These are phyloP conservation scores for Malurus melanocephalus DNA, from an alignment of 2,113 vertebrate species.

Conservation along the genomic window DNA sequence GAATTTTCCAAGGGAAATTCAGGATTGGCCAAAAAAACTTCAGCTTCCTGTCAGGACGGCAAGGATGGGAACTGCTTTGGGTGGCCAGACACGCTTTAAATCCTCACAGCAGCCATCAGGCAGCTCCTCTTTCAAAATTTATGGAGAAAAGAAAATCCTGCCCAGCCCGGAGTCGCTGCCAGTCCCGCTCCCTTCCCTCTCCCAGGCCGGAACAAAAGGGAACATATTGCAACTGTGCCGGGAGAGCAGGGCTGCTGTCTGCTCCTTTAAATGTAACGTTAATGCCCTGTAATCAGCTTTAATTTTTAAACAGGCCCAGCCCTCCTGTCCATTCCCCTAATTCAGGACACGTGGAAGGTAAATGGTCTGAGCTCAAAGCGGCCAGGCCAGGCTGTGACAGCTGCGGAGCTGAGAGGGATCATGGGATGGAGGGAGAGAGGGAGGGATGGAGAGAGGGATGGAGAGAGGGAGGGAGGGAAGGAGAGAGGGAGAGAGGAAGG, in stretches of 20 bases:
- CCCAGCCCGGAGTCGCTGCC: neutral
- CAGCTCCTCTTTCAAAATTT: neutral
- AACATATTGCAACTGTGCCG: conserved; percentile 16
- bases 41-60: fast-evolving
- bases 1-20: neutral
- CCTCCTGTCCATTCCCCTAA: conserved; percentile 55
- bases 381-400: conserved; percentile 67
- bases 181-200: neutral
- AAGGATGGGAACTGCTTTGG: neutral
- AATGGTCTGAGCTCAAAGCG: conserved; percentile 22
- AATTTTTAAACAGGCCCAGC: conserved; percentile 69
- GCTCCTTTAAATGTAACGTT: conserved; percentile 51
- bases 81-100: neutral
- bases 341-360: conserved; percentile 52
- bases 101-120: neutral
- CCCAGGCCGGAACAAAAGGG: conserved; percentile 17
- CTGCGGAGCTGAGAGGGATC: conserved; percentile 57
- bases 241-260: conserved; percentile 27
- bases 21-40: neutral
- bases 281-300: conserved; percentile 73
- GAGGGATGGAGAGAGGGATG: too few species aligned
- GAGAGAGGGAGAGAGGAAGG: too few species aligned
- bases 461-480: too few species aligned
- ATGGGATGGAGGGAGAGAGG: too few species aligned
- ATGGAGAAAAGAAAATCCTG: neutral